Base-by-base conservation (phyloP, 1,140 invertebrate species). In the Coptotermes formosanus region DNA sequence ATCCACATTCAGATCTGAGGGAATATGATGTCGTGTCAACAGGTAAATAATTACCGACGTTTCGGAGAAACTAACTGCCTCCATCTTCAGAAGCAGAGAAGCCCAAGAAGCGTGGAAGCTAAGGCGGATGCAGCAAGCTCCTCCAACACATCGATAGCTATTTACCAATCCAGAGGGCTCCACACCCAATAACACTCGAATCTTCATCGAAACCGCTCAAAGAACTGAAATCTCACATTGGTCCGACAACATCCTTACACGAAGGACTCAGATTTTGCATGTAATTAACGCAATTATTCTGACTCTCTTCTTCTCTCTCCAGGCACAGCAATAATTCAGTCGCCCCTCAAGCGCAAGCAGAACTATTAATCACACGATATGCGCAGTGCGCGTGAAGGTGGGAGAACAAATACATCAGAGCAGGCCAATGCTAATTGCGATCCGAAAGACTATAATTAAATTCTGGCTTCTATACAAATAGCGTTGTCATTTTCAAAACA, bases 401-500 rank as follows among this genome's bases (percentile, higher is more conserved):
- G 52, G 0, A 55, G 52, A 0, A 19, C 2, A 55, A 19, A 12
- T 48, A 48, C 12, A 12, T 12, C 45, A 48, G 64, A 75, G n/a
- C 64, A 75, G 64, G 64, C 64, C 25, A 30, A 3, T 75, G 64
- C n/a, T 75, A 75, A 75, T 75, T 75, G n/a, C 64, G 64, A 75
- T 75, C 7, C 8, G 64, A 75, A 75, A 75, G 64, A 75, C 30
- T 75, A 30, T 75, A 75, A 75, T 30, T 75, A 75, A 64, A 64
- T 19, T 64, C 59, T 64, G 19, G 59, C 59, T 23, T 8, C 59
- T 64, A 64, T 64, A 64, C 25, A 64, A 64, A 64, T 64, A 64
- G 59, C 9, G 59, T 64, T 64, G 64, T 75, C n/a, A 75, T 75
- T 75, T 75, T 75, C 25, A 75, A 75, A 75, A 75, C n/a, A 75